Conservation (phyloP, 2,888 invertebrate species). For the Tetropium fuscum region DNA sequence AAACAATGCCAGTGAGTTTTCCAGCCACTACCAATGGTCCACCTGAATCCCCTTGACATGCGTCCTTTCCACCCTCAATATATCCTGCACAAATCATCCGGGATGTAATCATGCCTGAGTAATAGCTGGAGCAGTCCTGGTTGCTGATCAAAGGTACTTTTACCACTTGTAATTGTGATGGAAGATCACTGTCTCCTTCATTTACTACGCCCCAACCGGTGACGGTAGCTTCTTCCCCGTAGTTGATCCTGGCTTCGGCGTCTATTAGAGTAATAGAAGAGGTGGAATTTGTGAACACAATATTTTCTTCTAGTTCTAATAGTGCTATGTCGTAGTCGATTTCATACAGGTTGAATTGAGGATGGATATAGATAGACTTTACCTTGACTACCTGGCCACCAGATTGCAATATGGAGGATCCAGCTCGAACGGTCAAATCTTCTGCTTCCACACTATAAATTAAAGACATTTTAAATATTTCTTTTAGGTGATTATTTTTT, state of each 20-base stretch:
- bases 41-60: conserved; percentile 56
- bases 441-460: conserved; percentile 10
- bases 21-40: conserved; percentile 35
- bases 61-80: conserved; percentile 67
- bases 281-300: not conserved
- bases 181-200: conserved; percentile 27
- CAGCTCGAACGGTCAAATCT: conserved; percentile 33
- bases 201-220: conserved; percentile 45
- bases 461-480: too few species aligned
- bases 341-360: conserved; percentile 23
- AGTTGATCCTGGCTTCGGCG: not conserved
- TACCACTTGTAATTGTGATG: conserved; percentile 31
- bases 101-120: conserved; percentile 62
- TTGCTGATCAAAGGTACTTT: conserved; percentile 39
- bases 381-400: conserved; percentile 40
- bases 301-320: conserved; percentile 23
- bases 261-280: conserved; percentile 19
- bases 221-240: conserved; percentile 33
- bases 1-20: conserved; percentile 37
- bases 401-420: conserved; percentile 31
- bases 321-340: conserved; percentile 44
- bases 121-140: conserved; percentile 25
- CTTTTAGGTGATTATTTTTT: too few species aligned
- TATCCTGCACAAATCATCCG: conserved; percentile 75
- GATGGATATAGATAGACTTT: conserved; percentile 15